A percentile compares a stretch with the other conserved stretches of the same genome.
phyloP scores from a whole-genome alignment of 2,888 invertebrate genomes.

The Ctena decussata region DNA sequence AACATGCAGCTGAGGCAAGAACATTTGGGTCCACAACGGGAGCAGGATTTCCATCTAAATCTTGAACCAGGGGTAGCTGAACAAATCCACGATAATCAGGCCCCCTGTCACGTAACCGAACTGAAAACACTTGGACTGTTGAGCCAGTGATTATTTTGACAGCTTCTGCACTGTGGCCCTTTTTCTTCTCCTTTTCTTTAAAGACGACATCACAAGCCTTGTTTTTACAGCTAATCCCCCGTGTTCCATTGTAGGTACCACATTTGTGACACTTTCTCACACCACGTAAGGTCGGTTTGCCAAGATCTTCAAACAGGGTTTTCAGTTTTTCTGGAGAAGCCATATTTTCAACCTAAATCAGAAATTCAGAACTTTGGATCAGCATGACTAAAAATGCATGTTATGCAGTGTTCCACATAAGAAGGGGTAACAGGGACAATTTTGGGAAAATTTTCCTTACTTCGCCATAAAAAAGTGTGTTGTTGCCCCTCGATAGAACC shows the following conservation, averaged over 20 bases:
- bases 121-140: conserved; percentile 90
- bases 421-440: no score
- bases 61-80: conserved; percentile 88
- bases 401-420: no score
- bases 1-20: conserved; percentile 84
- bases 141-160: conserved; percentile 90
- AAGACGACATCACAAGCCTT: conserved; percentile 91
- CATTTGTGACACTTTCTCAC: conserved; percentile 92
- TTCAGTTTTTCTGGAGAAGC: conserved; percentile 80
- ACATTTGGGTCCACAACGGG: conserved; percentile 80
- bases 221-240: conserved; percentile 92
- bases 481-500: no score
- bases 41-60: conserved; percentile 85
- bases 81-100: conserved; percentile 93
- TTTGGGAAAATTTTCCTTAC: no score
- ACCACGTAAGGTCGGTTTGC: conserved; percentile 91
- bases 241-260: conserved; percentile 92
- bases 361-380: no score
- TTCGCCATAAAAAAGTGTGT: no score
- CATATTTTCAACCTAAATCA: conserved; percentile 40
- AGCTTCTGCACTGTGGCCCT: conserved; percentile 89
- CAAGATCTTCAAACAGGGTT: conserved; percentile 88
- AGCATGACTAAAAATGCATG: no score
- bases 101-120: conserved; percentile 91
- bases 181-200: conserved; percentile 88